Base-by-base conservation (phyloP, 2,888 invertebrate species). In the Drosophila austrosaltans region DNA sequence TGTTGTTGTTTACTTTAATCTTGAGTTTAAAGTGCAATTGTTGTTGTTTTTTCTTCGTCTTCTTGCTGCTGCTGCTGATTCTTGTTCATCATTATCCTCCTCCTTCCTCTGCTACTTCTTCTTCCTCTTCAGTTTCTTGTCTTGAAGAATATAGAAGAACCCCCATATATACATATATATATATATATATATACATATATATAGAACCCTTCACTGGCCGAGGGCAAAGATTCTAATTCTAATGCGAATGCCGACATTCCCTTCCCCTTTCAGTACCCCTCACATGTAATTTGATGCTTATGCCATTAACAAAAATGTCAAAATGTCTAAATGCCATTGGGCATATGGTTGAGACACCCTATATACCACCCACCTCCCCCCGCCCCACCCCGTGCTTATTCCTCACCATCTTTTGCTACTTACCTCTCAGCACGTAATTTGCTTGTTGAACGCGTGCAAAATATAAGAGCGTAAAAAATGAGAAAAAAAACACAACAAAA, bases 291-390 rank as follows among this genome's bases (percentile, higher is more conserved):
- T 87, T 87, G 86, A 86, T 87, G 83, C 81, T 81, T 79, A 75
- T 77, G 76, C 86, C 83, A 87, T 87, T 86, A 86, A 83, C 80
- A 80, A 87, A 86, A 85, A 87, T 86, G 83, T 87, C 86, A 87
- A 83, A 86, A 77, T 74, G 77, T 76, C 76, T 70, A 69, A 76
- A 86, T 85, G 86, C 85, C 83, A 75, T 75, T 81, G 85, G 83
- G 84, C 87, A 83, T 75, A 66, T 63, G 42, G 59, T 59, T 59
- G 48, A 20, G 44, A 66, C 12, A 58, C 39, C 53, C 40, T 36
- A 56, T 48, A 58, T 61, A 32, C 25, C 44, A 22, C 8, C 39
- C 39, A n/a, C 42, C 1, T 2, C 1, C 53, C 16, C 12, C 5
- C 53, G 20, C 53, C 10, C 39, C 12, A 6, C 6, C 54, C 10